Conservation (phyloP, 2,888 invertebrate species). For the Seira ritae region DNA sequence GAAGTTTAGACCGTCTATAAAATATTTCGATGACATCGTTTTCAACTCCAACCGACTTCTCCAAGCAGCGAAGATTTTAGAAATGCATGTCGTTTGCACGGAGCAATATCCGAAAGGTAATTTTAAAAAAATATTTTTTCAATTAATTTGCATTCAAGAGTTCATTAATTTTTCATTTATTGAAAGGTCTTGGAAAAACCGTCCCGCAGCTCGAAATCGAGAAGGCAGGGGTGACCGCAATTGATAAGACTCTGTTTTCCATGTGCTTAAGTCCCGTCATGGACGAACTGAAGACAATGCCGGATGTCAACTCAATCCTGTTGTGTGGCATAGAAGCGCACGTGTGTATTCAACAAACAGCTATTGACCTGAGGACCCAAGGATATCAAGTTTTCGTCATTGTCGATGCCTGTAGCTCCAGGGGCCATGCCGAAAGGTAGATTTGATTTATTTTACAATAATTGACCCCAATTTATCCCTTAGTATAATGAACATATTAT, state of each 20-base stretch:
- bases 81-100: slow-evolving; percentile 79
- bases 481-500: too few relatives aligned
- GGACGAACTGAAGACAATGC: slow-evolving; percentile 74
- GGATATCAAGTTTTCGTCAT: slow-evolving; percentile 79
- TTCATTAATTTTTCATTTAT: slow-evolving; percentile 24
- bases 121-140: too few relatives aligned
- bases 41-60: slow-evolving; percentile 77
- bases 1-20: slow-evolving; percentile 78
- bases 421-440: slow-evolving; percentile 77
- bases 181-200: slow-evolving; percentile 78
- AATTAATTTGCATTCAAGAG: too few relatives aligned
- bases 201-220: slow-evolving; percentile 78
- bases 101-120: slow-evolving; percentile 81
- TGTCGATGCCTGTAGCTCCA: slow-evolving; percentile 79
- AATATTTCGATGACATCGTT: slow-evolving; percentile 78
- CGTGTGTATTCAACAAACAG: slow-evolving; percentile 80
- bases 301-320: slow-evolving; percentile 75
- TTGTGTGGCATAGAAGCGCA: slow-evolving; percentile 79
- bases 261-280: slow-evolving; percentile 78
- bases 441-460: slow-evolving; percentile 5
- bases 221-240: slow-evolving; percentile 75
- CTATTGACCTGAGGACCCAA: slow-evolving; percentile 77
- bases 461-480: too few relatives aligned
- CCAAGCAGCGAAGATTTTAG: slow-evolving; percentile 77
- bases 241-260: slow-evolving; percentile 78